Evolutionary conservation across 2,888 invertebrate species (phyloP).

Genomic region (Drosophila fungiperda): DNA sequence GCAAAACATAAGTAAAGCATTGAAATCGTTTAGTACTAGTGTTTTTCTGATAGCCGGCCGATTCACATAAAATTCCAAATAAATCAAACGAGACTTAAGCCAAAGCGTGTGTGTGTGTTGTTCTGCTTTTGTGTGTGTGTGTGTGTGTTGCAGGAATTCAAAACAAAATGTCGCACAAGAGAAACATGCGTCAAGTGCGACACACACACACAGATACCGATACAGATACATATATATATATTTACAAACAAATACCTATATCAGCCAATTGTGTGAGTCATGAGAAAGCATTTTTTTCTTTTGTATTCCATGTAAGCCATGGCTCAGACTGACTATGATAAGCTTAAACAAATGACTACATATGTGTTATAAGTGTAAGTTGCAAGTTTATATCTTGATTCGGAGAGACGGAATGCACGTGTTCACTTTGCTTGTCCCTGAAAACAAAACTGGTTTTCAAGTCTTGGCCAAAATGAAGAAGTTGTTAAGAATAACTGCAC

Average conservation of each 20-base stretch:
- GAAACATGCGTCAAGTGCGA: constrained; percentile 15
- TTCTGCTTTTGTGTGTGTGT: background rate
- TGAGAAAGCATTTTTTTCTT: background rate
- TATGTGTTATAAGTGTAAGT: background rate
- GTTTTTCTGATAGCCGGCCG: constrained; percentile 29
- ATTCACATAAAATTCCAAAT: constrained; percentile 15
- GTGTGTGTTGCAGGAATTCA: constrained; percentile 5
- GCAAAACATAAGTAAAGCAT: background rate
- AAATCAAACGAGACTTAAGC: constrained; percentile 20
- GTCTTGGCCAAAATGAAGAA: background rate
- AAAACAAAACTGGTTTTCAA: constrained; percentile 4
- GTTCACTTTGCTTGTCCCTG: background rate
- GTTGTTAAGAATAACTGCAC: background rate
- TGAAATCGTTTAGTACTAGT: constrained; percentile 42
- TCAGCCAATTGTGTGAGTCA: background rate
- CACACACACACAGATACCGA: background rate
- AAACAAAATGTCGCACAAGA: background rate
- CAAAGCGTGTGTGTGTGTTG: background rate
- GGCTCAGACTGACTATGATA: background rate
- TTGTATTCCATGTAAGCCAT: background rate
- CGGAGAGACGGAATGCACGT: background rate
- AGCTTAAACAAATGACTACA: background rate
- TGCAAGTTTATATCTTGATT: constrained; percentile 2
- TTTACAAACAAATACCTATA: background rate
- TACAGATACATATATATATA: background rate